Percentiles rank a stretch among this genome's conserved stretches.
Evolutionary conservation across 2,797 vertebrate genomes (phyloP).

Genomic region (Tokudaia tokunoshimensis): DNA sequence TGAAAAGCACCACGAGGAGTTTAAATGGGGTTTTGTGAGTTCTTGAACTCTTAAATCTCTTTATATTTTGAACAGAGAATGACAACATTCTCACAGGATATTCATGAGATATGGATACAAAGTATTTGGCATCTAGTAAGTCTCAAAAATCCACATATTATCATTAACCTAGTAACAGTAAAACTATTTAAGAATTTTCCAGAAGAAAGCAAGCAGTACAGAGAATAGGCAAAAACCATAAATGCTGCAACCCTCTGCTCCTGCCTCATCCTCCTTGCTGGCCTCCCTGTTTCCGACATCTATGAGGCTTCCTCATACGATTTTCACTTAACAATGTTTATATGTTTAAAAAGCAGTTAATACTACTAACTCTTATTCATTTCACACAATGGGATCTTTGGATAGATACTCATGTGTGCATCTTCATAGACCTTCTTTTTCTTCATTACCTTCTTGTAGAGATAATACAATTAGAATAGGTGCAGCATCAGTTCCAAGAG

Average conservation of each 20-base stretch:
- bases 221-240: background rate
- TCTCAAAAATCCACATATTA: background rate
- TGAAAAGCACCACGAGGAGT: background rate
- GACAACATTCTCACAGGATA: background rate
- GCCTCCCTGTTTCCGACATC: background rate
- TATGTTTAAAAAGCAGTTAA: background rate
- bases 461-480: background rate
- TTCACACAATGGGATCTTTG: background rate
- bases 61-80: slow-evolving; percentile 32
- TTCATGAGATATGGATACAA: background rate
- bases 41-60: background rate
- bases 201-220: background rate
- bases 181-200: background rate
- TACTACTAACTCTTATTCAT: slow-evolving; percentile 14
- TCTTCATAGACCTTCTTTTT: slow-evolving; percentile 1
- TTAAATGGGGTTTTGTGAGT: background rate
- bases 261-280: background rate
- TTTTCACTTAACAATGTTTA: slow-evolving; percentile 14
- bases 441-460: background rate
- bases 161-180: slow-evolving; percentile 10
- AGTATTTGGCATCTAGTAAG: background rate
- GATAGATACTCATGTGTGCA: background rate
- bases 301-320: background rate
- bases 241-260: background rate
- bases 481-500: background rate